phyloP scores from a whole-genome alignment of 2,888 invertebrate species.

The Drosophila phalerata region DNA sequence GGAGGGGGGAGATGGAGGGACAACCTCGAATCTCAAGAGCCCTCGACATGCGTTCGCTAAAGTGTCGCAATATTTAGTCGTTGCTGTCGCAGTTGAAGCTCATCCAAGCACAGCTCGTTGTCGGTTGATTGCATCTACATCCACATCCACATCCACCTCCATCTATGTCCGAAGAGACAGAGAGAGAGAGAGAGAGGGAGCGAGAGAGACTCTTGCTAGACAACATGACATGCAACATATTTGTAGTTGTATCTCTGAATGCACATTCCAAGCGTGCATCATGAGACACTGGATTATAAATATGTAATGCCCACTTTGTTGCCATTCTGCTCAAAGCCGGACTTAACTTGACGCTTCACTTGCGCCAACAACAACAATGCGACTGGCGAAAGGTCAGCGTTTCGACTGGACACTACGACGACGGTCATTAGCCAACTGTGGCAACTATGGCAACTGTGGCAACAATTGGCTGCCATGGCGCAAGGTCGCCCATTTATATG shows the following conservation, averaged over 20 bases:
- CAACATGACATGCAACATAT: constrained; percentile 45
- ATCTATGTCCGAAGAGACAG: constrained; percentile 6
- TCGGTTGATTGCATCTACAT: constrained; percentile 69
- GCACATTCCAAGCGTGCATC: constrained; percentile 28
- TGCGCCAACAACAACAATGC: constrained; percentile 32
- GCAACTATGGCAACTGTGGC: constrained; percentile 41
- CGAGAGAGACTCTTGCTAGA: constrained; percentile 29
- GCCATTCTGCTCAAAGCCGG: constrained; percentile 42
- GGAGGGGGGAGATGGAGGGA: constrained; percentile 1
- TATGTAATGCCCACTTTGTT: constrained; percentile 16
- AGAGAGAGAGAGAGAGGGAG: constrained; percentile 4
- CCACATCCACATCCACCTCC: constrained; percentile 25
- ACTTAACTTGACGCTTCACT: constrained; percentile 66
- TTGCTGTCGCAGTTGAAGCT: constrained; percentile 52
- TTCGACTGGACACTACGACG: constrained; percentile 38
- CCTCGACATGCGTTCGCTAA: constrained; percentile 49
- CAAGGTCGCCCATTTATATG: constrained; percentile 60
- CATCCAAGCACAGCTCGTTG: constrained; percentile 67
- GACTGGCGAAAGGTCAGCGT: constrained; percentile 66
- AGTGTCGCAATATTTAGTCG: constrained; percentile 68
- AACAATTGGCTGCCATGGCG: constrained; percentile 42
- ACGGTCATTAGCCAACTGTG: constrained; percentile 55
- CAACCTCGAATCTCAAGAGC: constrained; percentile 48
- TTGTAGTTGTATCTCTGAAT: constrained; percentile 14
- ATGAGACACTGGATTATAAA: constrained; percentile 18